phyloP scores from a whole-genome alignment of 2,888 invertebrate genomes.

The Philhelius pedissequus region DNA sequence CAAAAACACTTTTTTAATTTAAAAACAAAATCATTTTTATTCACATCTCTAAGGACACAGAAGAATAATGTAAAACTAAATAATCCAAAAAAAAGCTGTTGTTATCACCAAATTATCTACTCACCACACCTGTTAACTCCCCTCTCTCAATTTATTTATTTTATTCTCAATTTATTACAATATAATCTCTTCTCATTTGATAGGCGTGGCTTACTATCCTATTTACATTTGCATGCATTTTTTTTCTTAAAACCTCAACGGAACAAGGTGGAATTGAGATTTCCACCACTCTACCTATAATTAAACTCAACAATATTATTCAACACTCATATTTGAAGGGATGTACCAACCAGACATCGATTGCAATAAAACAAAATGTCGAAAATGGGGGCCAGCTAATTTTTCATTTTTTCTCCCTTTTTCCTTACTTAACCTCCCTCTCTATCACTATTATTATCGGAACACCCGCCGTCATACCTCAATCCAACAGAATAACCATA shows the following conservation, averaged over 20 bases:
- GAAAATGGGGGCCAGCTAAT: constrained; percentile 50
- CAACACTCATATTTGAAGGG: constrained; percentile 42
- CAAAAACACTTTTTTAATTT: not conserved
- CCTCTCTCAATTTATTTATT: not conserved
- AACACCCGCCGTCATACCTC: not conserved
- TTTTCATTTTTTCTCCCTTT: constrained; percentile 49
- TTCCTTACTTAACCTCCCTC: constrained; percentile 25
- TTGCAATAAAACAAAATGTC: constrained; percentile 67
- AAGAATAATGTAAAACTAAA: not conserved
- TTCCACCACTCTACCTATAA: not conserved
- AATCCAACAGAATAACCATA: too few relatives aligned
- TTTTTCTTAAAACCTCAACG: not conserved
- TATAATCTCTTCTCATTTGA: not conserved
- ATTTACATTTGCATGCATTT: constrained; percentile 18
- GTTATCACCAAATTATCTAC: not conserved
- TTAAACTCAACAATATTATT: constrained; percentile 20
- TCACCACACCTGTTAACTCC: constrained; percentile 38
- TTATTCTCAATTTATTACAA: not conserved
- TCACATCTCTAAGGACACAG: not conserved
- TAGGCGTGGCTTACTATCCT: constrained; percentile 43
- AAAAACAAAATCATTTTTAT: not conserved
- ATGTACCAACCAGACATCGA: constrained; percentile 60
- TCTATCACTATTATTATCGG: constrained; percentile 26
- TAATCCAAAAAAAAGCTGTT: not conserved
- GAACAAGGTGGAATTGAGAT: constrained; percentile 58